These are phyloP conservation scores for Brevimyrus niger DNA, from an alignment of 2,113 vertebrate species.

Conservation along the genomic window DNA sequence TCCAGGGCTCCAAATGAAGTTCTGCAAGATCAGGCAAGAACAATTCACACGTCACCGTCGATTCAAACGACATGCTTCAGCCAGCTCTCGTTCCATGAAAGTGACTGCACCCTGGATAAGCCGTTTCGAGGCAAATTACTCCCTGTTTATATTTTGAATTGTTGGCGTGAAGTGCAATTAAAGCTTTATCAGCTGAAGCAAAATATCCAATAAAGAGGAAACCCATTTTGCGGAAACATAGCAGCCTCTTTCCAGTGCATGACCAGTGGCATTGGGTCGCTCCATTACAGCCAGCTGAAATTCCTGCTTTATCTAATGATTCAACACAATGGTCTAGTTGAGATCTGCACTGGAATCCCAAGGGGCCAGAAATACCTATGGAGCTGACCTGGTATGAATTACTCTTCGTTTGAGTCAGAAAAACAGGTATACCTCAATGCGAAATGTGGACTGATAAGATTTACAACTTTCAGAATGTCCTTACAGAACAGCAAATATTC, in stretches of 20 bases:
- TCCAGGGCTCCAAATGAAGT: neutral
- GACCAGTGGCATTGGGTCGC: neutral
- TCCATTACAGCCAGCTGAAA: neutral
- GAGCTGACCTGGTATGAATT: neutral
- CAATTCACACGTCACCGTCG: neutral
- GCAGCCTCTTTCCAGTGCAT: neutral
- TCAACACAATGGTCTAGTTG: neutral
- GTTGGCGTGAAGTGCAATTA: constrained; percentile 57
- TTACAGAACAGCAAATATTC: neutral
- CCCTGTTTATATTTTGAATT: constrained; percentile 54
- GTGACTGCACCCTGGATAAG: neutral
- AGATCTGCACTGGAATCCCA: neutral
- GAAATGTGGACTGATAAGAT: neutral
- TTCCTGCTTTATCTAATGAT: neutral
- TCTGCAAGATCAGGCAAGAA: neutral
- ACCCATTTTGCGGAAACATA: neutral
- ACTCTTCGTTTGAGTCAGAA: neutral
- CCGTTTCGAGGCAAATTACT: constrained; percentile 38
- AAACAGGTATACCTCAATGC: neutral
- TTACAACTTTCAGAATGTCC: neutral
- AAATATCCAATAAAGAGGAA: constrained; percentile 18
- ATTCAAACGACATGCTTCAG: neutral
- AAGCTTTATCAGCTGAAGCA: constrained; percentile 42
- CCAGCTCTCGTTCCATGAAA: constrained; percentile 1
- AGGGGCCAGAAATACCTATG: neutral